Base-by-base conservation (phyloP, 2,113 vertebrate species). In the Hemicordylus capensis region DNA sequence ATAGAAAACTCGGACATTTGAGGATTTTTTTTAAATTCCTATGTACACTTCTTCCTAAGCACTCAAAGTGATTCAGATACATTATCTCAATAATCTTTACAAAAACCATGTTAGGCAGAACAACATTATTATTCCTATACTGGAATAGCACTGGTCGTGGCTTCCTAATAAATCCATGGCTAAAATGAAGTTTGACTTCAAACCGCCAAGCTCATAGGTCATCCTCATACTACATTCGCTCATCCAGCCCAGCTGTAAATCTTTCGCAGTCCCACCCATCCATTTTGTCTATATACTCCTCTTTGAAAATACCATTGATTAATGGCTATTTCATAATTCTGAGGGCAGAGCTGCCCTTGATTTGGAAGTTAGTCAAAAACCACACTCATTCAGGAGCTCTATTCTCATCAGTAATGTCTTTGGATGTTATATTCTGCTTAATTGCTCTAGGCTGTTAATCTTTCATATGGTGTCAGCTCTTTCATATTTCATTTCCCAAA, bases 401-500 rank as follows among this genome's bases (percentile, higher is more conserved):
- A 31, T 26, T 6, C 11, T 28, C 56, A 10, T 22, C 34, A 79
- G 61, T 34, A 51, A 63, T 42, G 31, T 67, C 24, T 28, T 61
- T 79, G 26, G 31, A 48, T 48, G 20, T 86, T 83, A 84, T 42
- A 34, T 79, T 39, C 5, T 44, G 8, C 26, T 6, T 80, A 28
- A 42, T 66, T 81, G 39, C 70, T 75, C 14, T 0, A 1, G 78
- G 31, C 28, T 3, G 15, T 79, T 4, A 79, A 76, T 75, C 14
- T 75, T n/a, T 9, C 42, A 79, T n/a, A 39, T 6, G 3, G 76
- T 82, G 63, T 75, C 42, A 81, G 74, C 85, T 89, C 39, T n/a
- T n/a, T n/a, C n/a, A n/a, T n/a, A n/a, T n/a, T 67, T 48, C 42
- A 59, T 72, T 59, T 89, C 78, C 37, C 10, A 80, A 2, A 17